Evolutionary conservation across 2,888 invertebrate species (phyloP), one percentile per base, ranked within the genome.

Genomic region (Buathra laborator): DNA sequence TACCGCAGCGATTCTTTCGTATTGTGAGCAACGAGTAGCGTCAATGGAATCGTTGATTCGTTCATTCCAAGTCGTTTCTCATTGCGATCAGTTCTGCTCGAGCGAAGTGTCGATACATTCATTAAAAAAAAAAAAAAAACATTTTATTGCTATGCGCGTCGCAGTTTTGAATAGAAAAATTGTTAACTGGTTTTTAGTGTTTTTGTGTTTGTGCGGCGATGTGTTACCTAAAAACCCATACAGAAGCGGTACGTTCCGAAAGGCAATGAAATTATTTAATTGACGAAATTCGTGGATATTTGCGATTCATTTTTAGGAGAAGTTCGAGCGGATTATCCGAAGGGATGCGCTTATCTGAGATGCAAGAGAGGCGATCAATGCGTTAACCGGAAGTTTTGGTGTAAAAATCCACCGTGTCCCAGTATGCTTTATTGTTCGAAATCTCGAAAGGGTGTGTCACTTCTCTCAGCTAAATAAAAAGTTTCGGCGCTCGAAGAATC

Each of bases 391-490:
- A 91, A 89, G 44, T 92, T 92, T 77, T 90, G 89, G 88, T 92
- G 92, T 79, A 88, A 87, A 68, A 78, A 88, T 70, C 86, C 89
- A 56, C 89, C 92, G 0, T 92, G 92, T 80, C 92, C 92, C 1
- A 87, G 81, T 14, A 92, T 93, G 93, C 70, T 89, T 4, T 92
- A 90, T 16, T 92, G 92, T 62, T 88, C 92, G 2, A 91, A 86
- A 81, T 88, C 90, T 1, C 85, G 81, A 68, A 89, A 74, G 88
- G 92, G 92, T 92, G 24, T 16, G 66, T 77, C 12, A 32, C 53
- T 9, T 3, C 14, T 77, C 12, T 78, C 2, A 1, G 14, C n/a
- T 5, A 9, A 32, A 68, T 16, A 68, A 32, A 66, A 43, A 43
- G 66, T 75, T 62, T n/a, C 6, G 37, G 37, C 5, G 7, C 37